phyloP scores from a whole-genome alignment of 2,113 vertebrate genomes.

The Toxostoma redivivum region DNA sequence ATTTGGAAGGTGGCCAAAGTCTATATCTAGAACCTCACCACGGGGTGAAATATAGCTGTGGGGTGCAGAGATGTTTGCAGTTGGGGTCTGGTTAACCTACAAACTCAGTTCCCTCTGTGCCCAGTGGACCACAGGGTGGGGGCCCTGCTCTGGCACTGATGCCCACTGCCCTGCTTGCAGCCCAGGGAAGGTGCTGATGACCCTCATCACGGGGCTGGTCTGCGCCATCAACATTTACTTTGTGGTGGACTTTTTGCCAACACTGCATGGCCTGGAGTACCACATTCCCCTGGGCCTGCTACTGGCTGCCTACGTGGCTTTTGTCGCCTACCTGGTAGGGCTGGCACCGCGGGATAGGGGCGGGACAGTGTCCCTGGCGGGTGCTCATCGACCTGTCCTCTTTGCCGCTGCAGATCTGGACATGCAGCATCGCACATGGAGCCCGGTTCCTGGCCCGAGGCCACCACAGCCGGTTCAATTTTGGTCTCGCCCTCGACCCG shows the following conservation, averaged over 20 bases:
- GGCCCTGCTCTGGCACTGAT: not conserved
- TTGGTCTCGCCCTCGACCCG: not conserved
- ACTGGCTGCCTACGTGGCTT: slow-evolving; percentile 36
- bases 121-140: fast-evolving
- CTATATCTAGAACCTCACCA: not conserved
- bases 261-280: slow-evolving; percentile 42
- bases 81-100: not conserved
- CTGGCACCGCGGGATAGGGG: fast-evolving
- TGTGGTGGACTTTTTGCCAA: slow-evolving; percentile 65
- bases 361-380: fast-evolving
- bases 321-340: not conserved
- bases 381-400: not conserved
- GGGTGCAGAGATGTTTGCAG: not conserved
- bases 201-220: slow-evolving; percentile 63
- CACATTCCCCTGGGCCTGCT: slow-evolving; percentile 51
- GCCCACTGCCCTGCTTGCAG: not conserved
- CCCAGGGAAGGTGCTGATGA: slow-evolving; percentile 61
- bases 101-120: not conserved
- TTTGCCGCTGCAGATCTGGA: slow-evolving; percentile 67
- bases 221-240: slow-evolving; percentile 75
- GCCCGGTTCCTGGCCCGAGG: slow-evolving; percentile 13
- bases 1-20: not conserved
- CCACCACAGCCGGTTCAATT: slow-evolving; percentile 61
- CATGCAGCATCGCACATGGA: slow-evolving; percentile 66
- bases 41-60: fast-evolving